Evolutionary conservation across 1,140 invertebrate genomes (phyloP).

Genomic region (Atta texana): DNA sequence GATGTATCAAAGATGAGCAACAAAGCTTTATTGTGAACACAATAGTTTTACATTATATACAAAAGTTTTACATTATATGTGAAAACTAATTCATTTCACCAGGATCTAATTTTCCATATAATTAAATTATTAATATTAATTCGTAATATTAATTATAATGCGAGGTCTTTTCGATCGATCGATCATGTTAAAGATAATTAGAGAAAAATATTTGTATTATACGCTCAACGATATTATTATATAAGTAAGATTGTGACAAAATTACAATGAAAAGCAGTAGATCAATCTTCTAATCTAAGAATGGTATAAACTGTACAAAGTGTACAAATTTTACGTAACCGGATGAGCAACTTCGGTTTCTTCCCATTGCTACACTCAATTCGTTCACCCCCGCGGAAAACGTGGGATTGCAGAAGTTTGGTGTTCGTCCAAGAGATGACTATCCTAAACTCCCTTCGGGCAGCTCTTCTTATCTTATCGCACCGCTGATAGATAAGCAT

Average conservation of each 20-base stretch:
- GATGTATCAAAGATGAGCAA: too few species aligned
- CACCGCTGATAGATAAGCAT: constrained; percentile 80
- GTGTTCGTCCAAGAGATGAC: constrained; percentile 78
- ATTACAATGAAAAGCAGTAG: background rate
- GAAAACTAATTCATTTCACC: too few species aligned
- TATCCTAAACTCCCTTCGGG: constrained; percentile 74
- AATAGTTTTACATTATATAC: too few species aligned
- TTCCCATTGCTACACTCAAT: constrained; percentile 68
- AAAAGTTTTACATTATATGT: too few species aligned
- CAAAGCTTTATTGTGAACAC: too few species aligned
- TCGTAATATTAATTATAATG: too few species aligned
- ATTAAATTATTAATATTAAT: too few species aligned
- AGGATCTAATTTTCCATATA: too few species aligned
- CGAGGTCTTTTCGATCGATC: background rate
- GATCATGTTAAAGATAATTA: background rate
- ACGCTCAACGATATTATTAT: background rate
- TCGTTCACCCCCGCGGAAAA: constrained; percentile 57
- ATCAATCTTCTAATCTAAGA: constrained; percentile 7
- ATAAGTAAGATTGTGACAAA: background rate
- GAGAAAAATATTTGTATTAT: background rate
- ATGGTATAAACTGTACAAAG: background rate
- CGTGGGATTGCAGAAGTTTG: constrained; percentile 76
- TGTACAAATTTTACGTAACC: constrained; percentile 5
- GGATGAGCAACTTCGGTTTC: constrained; percentile 21
- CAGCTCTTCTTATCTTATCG: constrained; percentile 83